Evolutionary conservation across 2,888 invertebrate genomes (phyloP), one percentile per base, ranked within the genome.

Genomic region (Allacma fusca): DNA sequence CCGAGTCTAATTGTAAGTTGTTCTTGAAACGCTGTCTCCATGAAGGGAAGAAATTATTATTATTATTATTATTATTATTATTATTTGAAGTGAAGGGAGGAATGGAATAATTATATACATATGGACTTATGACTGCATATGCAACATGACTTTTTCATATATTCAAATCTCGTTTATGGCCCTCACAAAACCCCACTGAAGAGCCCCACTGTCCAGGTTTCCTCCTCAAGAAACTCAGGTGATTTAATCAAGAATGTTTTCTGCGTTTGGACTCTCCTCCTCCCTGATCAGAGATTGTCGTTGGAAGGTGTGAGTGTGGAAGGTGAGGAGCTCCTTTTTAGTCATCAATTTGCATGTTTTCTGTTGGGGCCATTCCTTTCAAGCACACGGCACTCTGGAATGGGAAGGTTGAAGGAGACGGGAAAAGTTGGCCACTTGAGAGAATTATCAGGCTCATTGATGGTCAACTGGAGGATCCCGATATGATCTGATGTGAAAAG

Each of bases 1-100:
- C 4, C 19, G n/a, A 5, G 50, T 50, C 19, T 50, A 50, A 50
- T 50, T 50, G 50, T 50, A 50, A 50, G 50, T 5, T 50, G 50
- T 50, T 50, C 19, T 50, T 16, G 50, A 50, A 16, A 26, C 9
- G 64, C 73, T 73, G 62, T 73, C 64, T 73, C 62, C 73, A 73
- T 73, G 62, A 62, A 73, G 62, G 73, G 73, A 62, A 64, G 62
- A 62, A 73, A n/a, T 73, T 73, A 73, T 73, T 62, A 73, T 73
- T 73, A 73, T 62, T 28, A 34, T 72, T 59, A 59, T 73, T 73
- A 73, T 73, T 62, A 73, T 73, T 73, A 73, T 62, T 28, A 34
- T 72, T 59, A 59, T 72, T 73, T 73, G 40, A 73, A 24, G 24
- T 24, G 16, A 62, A 59, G 40, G 62, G 72, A 59, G 62, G 62